Evolutionary conservation across 2,113 vertebrate genomes (phyloP).

Genomic region (Dolichotis patagonum): DNA sequence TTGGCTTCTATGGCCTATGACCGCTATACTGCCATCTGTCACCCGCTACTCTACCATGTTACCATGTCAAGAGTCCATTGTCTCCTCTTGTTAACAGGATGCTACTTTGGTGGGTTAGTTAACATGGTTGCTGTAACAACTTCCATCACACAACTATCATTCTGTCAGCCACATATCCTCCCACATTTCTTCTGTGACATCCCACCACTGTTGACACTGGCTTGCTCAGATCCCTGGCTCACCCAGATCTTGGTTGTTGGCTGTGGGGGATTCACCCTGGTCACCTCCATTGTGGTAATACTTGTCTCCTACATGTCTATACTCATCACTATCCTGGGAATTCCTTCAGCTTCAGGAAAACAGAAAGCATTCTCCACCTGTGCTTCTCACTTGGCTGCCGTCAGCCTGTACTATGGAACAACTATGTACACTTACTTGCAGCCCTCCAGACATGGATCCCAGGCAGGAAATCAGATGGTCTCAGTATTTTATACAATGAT

Average conservation of each 20-base stretch:
- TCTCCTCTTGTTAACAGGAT: slow-evolving; percentile 67
- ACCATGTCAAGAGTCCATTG: slow-evolving; percentile 76
- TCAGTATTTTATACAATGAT: slow-evolving; percentile 72
- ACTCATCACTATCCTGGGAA: slow-evolving; percentile 57
- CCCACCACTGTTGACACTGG: slow-evolving; percentile 79
- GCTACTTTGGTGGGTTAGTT: slow-evolving; percentile 73
- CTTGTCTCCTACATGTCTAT: slow-evolving; percentile 51
- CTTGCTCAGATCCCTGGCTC: slow-evolving; percentile 73
- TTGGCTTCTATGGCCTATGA: slow-evolving; percentile 87
- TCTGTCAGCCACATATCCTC: slow-evolving; percentile 75
- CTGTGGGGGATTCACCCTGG: slow-evolving; percentile 33
- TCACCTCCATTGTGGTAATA: slow-evolving; percentile 58
- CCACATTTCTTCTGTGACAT: slow-evolving; percentile 84
- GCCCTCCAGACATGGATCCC: not conserved
- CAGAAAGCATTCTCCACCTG: slow-evolving; percentile 67
- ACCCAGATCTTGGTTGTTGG: slow-evolving; percentile 66
- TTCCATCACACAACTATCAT: slow-evolving; percentile 74
- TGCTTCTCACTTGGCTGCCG: slow-evolving; percentile 46
- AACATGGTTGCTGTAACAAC: slow-evolving; percentile 70
- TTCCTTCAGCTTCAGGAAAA: slow-evolving; percentile 59
- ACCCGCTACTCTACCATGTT: slow-evolving; percentile 83
- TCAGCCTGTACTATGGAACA: slow-evolving; percentile 71
- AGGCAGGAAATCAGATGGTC: slow-evolving; percentile 62
- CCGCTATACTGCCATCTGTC: slow-evolving; percentile 82
- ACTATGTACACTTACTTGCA: slow-evolving; percentile 68